phyloP scores from a whole-genome alignment of 2,797 vertebrate species.

The Clamator glandarius region DNA sequence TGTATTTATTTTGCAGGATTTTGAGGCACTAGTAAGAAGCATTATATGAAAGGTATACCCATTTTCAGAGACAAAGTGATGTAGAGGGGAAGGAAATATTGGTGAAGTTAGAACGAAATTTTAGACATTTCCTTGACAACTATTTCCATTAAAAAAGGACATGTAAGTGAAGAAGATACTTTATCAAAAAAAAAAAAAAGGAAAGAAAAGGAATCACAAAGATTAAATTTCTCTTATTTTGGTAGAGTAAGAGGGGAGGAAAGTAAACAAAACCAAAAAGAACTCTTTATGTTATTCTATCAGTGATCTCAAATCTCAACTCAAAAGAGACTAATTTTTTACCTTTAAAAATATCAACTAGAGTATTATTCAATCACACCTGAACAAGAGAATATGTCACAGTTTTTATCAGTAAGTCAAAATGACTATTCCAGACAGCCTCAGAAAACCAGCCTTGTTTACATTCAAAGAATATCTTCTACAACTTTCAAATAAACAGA shows the following conservation, averaged over 20 bases:
- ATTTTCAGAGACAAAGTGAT: neutral
- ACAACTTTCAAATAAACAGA: neutral
- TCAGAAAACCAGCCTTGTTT: neutral
- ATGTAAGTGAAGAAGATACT: neutral
- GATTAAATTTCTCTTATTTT: neutral
- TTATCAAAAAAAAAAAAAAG: neutral
- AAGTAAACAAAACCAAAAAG: neutral
- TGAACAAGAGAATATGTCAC: neutral
- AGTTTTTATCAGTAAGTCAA: neutral
- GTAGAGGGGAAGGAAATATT: neutral
- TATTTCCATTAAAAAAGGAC: neutral
- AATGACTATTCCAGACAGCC: neutral
- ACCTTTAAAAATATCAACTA: neutral
- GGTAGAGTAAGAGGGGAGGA: neutral
- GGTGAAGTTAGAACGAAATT: neutral
- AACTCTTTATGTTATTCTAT: neutral
- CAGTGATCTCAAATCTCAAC: neutral
- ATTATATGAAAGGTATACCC: neutral
- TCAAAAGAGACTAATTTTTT: neutral
- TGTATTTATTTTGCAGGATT: neutral
- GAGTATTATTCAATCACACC: neutral
- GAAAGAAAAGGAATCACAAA: neutral
- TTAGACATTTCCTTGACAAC: neutral
- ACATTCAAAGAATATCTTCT: neutral
- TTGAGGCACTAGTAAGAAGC: neutral